Base-by-base conservation (phyloP, 2,888 invertebrate genomes). In the Trimorus sp. region DNA sequence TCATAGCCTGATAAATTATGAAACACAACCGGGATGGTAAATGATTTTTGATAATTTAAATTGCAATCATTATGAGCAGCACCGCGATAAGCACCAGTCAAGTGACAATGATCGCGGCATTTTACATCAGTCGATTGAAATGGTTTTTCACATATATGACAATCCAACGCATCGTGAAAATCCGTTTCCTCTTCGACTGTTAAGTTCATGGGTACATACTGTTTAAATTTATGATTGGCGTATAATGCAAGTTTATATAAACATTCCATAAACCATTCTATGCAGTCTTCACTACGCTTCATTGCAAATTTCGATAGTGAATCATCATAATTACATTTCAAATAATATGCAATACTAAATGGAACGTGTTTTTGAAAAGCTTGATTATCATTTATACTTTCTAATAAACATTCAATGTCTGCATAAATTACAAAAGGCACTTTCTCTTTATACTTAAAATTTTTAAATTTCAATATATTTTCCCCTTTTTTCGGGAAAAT, bases 361-460 rank as follows among this genome's bases (percentile, higher is more conserved):
- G 65, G 65, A 12, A 14, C 14, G 36, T 68, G 68, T 68, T 68
- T 68, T 14, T 68, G 56, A 48, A 56, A 63, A 14, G 7, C 36
- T 49, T 53, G 37, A 7, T 56, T n/a, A 56, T 56, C 37, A 12
- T 56, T 40, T 14, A 36, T 11, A 2, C 11, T 12, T 37, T 56
- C 56, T 36, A 56, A 37, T 56, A 56, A 11, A 53, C 53, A 53
- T 53, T 53, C 53, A 14, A 75, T 71, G 42, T 84, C 83, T 0
- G 73, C 82, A 45, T 80, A 76, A 0, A 79, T 63, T 37, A 74
- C 49, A 66, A 79, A 79, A 8, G 79, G 79, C 0, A 81, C 77
- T 8, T 7, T 5, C 60, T 74, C 66, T 53, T 68, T 76, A 26
- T 76, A 38, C 40, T 45, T 80, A 45, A 45, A 77, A 49, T 83